Percentiles rank a stretch among this genome's conserved stretches.
These are phyloP conservation scores for Heliconius melpomene DNA, from an alignment of 1,140 invertebrate genomes.

Conservation along the genomic window DNA sequence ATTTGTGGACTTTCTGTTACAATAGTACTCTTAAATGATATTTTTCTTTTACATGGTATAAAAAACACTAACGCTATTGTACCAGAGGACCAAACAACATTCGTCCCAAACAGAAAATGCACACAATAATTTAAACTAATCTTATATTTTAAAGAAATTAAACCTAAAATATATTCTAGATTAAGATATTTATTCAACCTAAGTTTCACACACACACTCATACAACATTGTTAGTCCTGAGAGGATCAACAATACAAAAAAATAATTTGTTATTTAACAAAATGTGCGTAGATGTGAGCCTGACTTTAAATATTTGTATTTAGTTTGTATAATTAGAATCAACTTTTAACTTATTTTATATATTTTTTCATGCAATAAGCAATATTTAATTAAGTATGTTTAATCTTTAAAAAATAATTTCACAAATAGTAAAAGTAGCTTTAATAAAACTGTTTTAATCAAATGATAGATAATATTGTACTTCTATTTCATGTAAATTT, in stretches of 20 bases:
- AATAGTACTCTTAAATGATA: conserved; percentile 78
- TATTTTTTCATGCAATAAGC: no score
- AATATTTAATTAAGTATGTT: no score
- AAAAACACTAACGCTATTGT: conserved; percentile 79
- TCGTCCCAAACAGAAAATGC: conserved; percentile 73
- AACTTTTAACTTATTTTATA: background rate
- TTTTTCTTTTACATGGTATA: conserved; percentile 67
- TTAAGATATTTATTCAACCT: conserved; percentile 73
- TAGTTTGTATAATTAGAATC: background rate
- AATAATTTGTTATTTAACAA: conserved; percentile 51
- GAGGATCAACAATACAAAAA: background rate
- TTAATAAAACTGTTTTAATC: no score
- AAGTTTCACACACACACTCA: conserved; percentile 67
- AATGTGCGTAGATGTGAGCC: conserved; percentile 29
- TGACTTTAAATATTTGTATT: background rate
- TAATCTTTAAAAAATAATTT: no score
- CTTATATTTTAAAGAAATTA: conserved; percentile 71
- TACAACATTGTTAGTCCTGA: conserved; percentile 56
- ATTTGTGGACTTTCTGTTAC: conserved; percentile 81
- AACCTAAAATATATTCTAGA: conserved; percentile 71
- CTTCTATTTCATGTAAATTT: no score
- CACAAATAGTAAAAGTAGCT: no score
- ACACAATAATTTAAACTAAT: conserved; percentile 79
- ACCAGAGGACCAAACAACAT: conserved; percentile 66
- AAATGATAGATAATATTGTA: background rate